Evolutionary conservation across 2,888 invertebrate species (phyloP).

Genomic region (Meliscaeva auricollis): DNA sequence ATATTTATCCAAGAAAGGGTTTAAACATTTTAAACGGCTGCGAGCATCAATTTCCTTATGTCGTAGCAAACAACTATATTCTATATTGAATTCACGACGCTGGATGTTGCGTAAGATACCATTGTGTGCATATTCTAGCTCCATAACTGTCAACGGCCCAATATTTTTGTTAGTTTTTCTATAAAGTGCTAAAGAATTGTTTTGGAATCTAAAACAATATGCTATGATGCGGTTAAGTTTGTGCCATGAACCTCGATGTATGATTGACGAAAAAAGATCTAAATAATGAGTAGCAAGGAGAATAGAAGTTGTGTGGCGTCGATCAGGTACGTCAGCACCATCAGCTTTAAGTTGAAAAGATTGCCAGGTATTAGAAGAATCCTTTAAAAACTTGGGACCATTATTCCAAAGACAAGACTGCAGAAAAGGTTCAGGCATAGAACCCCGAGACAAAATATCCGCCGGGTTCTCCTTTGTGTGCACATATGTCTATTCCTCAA

Average conservation of each 20-base stretch:
- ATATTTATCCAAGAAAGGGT: constrained; percentile 26
- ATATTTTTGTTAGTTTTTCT: not conserved
- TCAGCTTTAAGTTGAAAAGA: not conserved
- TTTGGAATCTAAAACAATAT: constrained; percentile 28
- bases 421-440: not conserved
- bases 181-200: not conserved
- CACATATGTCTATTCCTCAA: constrained; percentile 43
- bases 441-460: constrained; percentile 14
- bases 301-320: constrained; percentile 1
- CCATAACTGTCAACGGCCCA: not conserved
- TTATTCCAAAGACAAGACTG: constrained; percentile 10
- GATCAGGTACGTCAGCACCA: constrained; percentile 2
- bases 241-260: constrained; percentile 15
- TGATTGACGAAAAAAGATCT: not conserved
- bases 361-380: not conserved
- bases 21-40: not conserved
- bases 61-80: constrained; percentile 4
- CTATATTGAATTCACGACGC: not conserved
- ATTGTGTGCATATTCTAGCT: constrained; percentile 20
- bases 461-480: constrained; percentile 51
- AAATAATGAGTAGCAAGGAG: not conserved
- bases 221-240: constrained; percentile 6
- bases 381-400: constrained; percentile 24
- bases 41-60: constrained; percentile 1
- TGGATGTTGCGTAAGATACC: constrained; percentile 33